phyloP scores from a whole-genome alignment of 2,797 vertebrate species.

The Gobionotothen gibberifrons region DNA sequence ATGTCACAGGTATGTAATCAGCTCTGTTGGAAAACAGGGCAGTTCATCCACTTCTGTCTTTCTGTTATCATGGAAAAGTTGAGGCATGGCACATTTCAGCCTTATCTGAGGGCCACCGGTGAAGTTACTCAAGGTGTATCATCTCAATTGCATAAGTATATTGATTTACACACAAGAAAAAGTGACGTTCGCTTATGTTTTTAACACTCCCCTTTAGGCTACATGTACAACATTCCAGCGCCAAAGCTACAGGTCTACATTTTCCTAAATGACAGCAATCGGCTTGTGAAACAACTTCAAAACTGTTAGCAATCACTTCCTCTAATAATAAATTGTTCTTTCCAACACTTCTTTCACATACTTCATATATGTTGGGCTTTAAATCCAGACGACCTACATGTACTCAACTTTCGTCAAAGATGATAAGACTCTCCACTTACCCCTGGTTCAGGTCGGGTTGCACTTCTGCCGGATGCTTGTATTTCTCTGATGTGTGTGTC shows the following conservation, averaged over 20 bases:
- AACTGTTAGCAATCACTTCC: background rate
- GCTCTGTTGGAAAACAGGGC: slow-evolving; percentile 40
- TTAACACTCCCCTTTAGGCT: background rate
- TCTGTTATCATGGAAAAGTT: slow-evolving; percentile 4
- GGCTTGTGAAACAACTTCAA: background rate
- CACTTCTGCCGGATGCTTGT: slow-evolving; percentile 14
- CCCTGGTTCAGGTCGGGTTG: slow-evolving; percentile 28
- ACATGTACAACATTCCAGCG: background rate
- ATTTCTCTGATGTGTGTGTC: background rate
- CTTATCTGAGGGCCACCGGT: slow-evolving; percentile 12
- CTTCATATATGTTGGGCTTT: background rate
- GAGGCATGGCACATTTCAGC: background rate
- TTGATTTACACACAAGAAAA: background rate
- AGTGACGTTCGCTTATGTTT: background rate
- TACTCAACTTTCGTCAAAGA: background rate
- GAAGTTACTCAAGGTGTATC: background rate
- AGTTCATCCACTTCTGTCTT: background rate
- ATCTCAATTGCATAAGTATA: background rate
- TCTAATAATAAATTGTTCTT: background rate
- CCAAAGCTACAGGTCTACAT: background rate
- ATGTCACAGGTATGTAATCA: background rate
- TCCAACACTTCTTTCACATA: background rate
- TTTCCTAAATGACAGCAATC: slow-evolving; percentile 6
- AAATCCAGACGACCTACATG: background rate
- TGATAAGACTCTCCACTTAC: slow-evolving; percentile 54